Base-by-base conservation (phyloP, 2,797 vertebrate genomes). In the Mormyrus proboscirostris region DNA sequence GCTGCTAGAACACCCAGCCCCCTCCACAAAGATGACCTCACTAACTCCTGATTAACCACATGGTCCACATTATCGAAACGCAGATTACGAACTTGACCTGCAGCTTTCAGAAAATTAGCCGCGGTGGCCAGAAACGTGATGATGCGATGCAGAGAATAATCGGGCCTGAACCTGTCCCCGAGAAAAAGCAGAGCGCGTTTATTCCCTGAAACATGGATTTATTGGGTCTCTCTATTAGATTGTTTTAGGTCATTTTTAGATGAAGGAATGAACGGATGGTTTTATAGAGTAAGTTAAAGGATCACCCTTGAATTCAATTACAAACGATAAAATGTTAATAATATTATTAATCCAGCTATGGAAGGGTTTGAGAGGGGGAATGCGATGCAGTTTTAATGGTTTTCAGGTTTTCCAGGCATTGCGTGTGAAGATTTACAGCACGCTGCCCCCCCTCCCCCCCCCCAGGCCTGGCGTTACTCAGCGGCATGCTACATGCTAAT, bases 401-500 rank as follows among this genome's bases (percentile, higher is more conserved):
- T 55, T 90, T 86, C 49, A 85, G 88, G 33, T 93, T 95, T 96
- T 94, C 94, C 93, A 93, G 93, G 91, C 94, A 91, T 91, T 89
- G 90, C 89, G 92, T 84, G 91, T 90, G 50, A 38, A 79, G 1
- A 73, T 91, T 92, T 89, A 92, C 92, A 92, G 91, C 92, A 92
- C 22, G 90, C 53, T 25, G 90, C 92, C 92, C 91, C 91, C 92
- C 91, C 90, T 1, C 53, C 51, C 53, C 6, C 6, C 57, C n/a
- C 90, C 91, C 89, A 88, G 92, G 91, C 65, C 88, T 86, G 89
- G 86, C 76, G 51, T 91, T 87, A 84, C 89, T 93, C 91, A 92
- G 92, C 91, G 91, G 86, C 90, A 88, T 88, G 92, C 95, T 93
- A 95, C 93, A 94, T 94, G 94, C 93, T 93, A 94, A 94, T 92